Evolutionary conservation across 2,113 vertebrate species (phyloP).

Genomic region (Sigmodon hispidus): DNA sequence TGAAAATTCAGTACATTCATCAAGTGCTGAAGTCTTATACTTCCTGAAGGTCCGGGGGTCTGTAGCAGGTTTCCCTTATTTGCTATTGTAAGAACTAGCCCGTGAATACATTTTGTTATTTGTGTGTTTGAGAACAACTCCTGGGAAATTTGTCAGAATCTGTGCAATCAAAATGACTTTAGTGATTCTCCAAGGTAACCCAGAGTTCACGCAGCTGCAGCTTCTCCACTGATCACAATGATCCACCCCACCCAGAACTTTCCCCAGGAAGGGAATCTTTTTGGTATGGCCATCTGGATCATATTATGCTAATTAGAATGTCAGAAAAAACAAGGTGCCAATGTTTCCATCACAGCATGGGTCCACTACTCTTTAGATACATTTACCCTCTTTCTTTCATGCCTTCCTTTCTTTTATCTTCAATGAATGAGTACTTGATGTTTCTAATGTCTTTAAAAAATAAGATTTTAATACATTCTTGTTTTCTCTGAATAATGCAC

Average conservation of each 20-base stretch:
- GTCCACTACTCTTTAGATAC: constrained; percentile 1
- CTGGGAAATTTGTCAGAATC: constrained; percentile 66
- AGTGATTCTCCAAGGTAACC: constrained; percentile 75
- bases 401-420: constrained; percentile 32
- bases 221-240: constrained; percentile 68
- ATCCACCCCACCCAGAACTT: constrained; percentile 67
- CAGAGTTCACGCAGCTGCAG: constrained; percentile 75
- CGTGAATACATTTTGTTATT: neutral
- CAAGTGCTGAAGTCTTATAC: neutral
- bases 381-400: neutral
- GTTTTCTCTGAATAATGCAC: neutral
- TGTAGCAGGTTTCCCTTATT: neutral
- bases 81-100: neutral
- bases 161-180: constrained; percentile 73
- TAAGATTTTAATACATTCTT: neutral
- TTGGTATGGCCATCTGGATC: constrained; percentile 62
- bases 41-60: neutral
- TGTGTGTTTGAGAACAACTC: constrained; percentile 56
- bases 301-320: constrained; percentile 49
- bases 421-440: neutral
- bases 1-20: neutral
- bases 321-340: neutral
- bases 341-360: constrained; percentile 34
- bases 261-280: constrained; percentile 61
- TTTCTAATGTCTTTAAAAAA: constrained; percentile 7